Conservation (phyloP, 2,113 vertebrate genomes). For the Malurus melanocephalus region DNA sequence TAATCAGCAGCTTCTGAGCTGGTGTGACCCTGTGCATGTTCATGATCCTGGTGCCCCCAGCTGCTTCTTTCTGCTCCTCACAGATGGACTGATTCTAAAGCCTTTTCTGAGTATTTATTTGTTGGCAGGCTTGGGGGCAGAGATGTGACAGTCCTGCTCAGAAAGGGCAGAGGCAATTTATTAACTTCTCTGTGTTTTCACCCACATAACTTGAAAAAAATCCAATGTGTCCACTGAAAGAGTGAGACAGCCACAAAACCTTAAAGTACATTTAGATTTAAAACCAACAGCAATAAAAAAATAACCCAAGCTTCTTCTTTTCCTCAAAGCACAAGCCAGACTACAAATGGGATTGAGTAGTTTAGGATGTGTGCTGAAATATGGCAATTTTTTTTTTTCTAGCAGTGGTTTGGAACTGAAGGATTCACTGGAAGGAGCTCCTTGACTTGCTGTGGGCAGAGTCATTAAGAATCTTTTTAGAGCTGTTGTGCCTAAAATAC, state of each 20-base stretch:
- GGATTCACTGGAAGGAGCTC: background rate
- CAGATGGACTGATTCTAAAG: background rate
- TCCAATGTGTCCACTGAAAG: background rate
- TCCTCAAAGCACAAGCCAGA: background rate
- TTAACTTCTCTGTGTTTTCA: background rate
- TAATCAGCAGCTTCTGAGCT: slow-evolving; percentile 25
- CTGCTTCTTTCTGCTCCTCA: background rate
- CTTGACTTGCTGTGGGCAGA: background rate
- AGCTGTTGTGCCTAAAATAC: background rate
- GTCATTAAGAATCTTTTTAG: background rate
- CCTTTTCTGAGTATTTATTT: background rate
- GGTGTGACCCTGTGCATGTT: background rate
- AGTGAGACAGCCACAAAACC: background rate
- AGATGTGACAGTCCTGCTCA: background rate
- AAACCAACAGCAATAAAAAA: background rate
- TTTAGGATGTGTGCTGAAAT: background rate
- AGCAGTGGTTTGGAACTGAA: background rate
- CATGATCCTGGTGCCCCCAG: background rate
- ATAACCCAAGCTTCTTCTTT: background rate
- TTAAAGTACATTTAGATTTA: background rate
- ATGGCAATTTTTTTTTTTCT: background rate
- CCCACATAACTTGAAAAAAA: background rate
- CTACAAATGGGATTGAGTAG: background rate
- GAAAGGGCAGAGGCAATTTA: background rate
- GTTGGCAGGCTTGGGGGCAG: background rate